Evolutionary conservation across 2,888 invertebrate species (phyloP).

Genomic region (Scaptomyza polygonia): DNA sequence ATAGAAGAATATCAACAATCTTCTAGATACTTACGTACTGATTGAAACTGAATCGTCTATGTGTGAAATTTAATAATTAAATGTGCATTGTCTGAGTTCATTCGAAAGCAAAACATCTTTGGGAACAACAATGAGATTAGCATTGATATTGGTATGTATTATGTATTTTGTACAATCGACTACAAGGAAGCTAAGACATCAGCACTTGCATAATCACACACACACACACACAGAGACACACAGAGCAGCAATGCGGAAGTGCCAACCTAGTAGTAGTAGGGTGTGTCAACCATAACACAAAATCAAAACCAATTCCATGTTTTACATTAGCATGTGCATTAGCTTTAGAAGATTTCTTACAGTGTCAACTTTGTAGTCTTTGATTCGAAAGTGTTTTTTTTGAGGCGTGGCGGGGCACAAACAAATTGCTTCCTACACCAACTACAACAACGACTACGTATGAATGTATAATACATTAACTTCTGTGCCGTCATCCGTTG

Average conservation of each 20-base stretch:
- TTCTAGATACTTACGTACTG: conserved; percentile 16
- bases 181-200: conserved; percentile 20
- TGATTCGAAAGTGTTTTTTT: conserved; percentile 3
- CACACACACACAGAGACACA: background rate
- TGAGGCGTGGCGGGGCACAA: conserved; percentile 29
- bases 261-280: background rate
- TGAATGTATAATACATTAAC: conserved; percentile 4
- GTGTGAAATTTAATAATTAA: conserved; percentile 61
- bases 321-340: background rate
- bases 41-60: conserved; percentile 22
- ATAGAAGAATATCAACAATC: conserved; percentile 19
- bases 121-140: conserved; percentile 66
- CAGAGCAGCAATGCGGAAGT: conserved; percentile 30
- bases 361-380: background rate
- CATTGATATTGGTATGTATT: conserved; percentile 69
- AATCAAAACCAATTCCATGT: conserved; percentile 2
- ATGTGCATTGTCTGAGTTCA: conserved; percentile 57
- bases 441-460: conserved; percentile 8
- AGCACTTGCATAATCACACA: conserved; percentile 30
- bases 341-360: conserved; percentile 11
- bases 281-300: background rate
- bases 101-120: conserved; percentile 12
- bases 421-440: conserved; percentile 49
- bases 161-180: conserved; percentile 2
- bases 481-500: conserved; percentile 50